Base-by-base conservation (phyloP, 2,113 vertebrate species). In the Grammomys surdaster region DNA sequence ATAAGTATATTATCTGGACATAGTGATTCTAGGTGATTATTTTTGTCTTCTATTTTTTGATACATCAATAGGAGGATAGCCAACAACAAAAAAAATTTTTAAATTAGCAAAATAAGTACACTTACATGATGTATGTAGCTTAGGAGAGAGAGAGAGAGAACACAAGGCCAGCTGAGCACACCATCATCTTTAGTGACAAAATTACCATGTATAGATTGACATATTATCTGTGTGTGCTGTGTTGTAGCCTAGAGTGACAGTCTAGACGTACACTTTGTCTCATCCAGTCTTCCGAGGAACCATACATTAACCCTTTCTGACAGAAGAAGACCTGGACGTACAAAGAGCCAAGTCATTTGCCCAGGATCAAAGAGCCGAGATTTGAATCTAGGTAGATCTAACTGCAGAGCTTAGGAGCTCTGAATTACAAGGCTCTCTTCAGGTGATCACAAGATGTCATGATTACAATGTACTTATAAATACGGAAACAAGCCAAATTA, bases 31-130 rank as follows among this genome's bases (percentile, higher is more conserved):
- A 85, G 82, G 60, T 90, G 73, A 82, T 87, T 87, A 26, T 51
- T 78, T 97, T 82, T 93, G 20, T 78, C 26, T 80, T 78, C 40
- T 63, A 78, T 16, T 56, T 90, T 31, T 72, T 88, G 63, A 56
- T 72, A 73, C 7, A 70, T 88, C 40, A 78, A 69, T 26, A 63
- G 4, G 28, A 92, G 28, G 14, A 40, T 85, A 94, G 8, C 78
- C 94, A 93, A 91, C 58, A 58, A 80, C 20, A 81, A 81, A 24
- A 78, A 60, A 28, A 60, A 40, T 82, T 82, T 82, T 82, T 82
- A 8, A 46, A 65, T 46, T 85, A 85, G 58, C 14, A 43, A 85
- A 85, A 4, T 46, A 11, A 43, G 4, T 63, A 43, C n/a, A 84
- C 1, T 43, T 28, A 22, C 0, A 8, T 33, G 88, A 67, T 80